phyloP scores from a whole-genome alignment of 2,797 vertebrate genomes.

The Limnodromus scolopaceus region DNA sequence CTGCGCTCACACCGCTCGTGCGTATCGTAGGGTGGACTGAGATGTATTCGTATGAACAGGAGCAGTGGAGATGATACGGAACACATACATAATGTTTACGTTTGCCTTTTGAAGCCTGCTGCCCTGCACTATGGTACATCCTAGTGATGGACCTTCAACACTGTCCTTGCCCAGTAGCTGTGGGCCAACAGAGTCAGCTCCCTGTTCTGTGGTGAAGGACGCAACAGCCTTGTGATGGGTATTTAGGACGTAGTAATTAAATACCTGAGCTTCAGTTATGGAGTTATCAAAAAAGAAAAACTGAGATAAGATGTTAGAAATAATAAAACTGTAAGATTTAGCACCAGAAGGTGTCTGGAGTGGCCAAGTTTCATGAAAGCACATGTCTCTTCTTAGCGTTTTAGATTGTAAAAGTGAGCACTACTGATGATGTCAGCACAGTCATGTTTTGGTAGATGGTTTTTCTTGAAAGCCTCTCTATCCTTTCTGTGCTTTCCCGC shows the following conservation, averaged over 20 bases:
- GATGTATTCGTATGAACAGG: neutral
- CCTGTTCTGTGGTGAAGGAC: neutral
- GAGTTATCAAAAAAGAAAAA: neutral
- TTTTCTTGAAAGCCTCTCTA: neutral
- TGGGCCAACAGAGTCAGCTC: neutral
- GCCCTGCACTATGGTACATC: fast-evolving
- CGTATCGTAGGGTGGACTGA: fast-evolving
- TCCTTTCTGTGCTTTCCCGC: neutral
- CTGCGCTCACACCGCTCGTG: fast-evolving
- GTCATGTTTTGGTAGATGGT: neutral
- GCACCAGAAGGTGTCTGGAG: neutral
- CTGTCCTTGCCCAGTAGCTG: fast-evolving
- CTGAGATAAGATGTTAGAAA: neutral
- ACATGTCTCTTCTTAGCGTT: fast-evolving
- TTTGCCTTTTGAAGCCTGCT: neutral
- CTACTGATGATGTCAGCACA: neutral
- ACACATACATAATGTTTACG: neutral
- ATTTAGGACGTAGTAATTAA: neutral
- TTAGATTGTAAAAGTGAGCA: neutral
- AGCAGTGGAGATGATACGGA: neutral
- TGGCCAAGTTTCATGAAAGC: neutral
- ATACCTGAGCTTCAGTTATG: neutral
- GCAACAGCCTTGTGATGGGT: neutral
- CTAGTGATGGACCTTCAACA: fast-evolving
- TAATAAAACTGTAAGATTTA: neutral